Evolutionary conservation across 2,888 invertebrate genomes (phyloP), one percentile per base, ranked within the genome.

Genomic region (Phalera bucephala): DNA sequence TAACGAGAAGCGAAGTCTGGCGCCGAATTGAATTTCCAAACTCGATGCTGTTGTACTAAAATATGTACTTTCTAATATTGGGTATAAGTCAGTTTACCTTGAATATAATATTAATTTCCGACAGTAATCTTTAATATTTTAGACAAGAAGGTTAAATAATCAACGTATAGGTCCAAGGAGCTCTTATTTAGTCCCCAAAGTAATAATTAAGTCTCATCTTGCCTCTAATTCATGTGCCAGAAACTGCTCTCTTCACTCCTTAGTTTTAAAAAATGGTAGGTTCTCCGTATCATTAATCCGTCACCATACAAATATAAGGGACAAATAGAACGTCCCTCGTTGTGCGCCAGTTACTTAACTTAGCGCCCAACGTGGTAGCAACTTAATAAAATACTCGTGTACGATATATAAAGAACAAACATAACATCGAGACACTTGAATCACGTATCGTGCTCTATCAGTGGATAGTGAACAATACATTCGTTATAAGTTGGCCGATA

Each of bases 1-100:
- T 86, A 87, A 83, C 88, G 82, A 75, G 73, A 69, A 77, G 72
- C 76, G 75, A 82, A 84, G 80, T 83, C 85, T 80, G 80, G 76
- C 77, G n/a, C 73, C 65, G 66, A 85, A 87, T 86, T 83, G 76
- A 85, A 86, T 88, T 87, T 82, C 55, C 57, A 44, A 66, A 67
- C 52, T 61, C 45, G 50, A 64, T 63, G 58, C 68, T 62, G 57
- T 17, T 70, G 64, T 65, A 67, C 74, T 65, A 42, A 70, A 75
- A 72, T 69, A 66, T 59, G 60, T 52, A 57, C 50, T 62, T 59
- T 23, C 46, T 51, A n/a, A n/a, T n/a, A 49, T 48, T 50, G 49
- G 43, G 43, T 55, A 47, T 25, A 6, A 27, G 31, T 42, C 41
- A 33, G 32, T 50, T 49, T 47, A 46, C 31, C 45, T 51, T 51